phyloP scores from a whole-genome alignment of 2,888 invertebrate species.

The Ochropleura leucogaster region DNA sequence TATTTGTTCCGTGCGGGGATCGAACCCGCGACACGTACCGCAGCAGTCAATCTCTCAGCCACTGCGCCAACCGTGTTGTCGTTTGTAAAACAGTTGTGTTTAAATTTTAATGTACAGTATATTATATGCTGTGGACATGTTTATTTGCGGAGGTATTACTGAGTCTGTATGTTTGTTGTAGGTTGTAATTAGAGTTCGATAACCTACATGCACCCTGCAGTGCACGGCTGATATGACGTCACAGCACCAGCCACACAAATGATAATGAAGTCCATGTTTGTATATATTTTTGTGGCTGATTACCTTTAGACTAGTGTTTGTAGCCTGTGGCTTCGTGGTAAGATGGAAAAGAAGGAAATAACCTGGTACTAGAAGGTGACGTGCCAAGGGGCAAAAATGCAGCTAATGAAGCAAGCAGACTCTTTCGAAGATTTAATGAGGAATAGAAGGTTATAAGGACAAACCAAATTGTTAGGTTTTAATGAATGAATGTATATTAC shows the following conservation, averaged over 20 bases:
- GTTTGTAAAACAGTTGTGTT: too few relatives aligned
- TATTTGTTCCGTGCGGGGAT: too few relatives aligned
- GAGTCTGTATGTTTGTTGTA: constrained; percentile 24
- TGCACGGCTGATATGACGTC: constrained; percentile 25
- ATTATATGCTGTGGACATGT: neutral
- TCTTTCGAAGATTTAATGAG: too few relatives aligned
- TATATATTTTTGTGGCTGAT: constrained; percentile 3
- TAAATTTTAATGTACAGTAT: too few relatives aligned
- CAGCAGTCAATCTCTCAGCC: too few relatives aligned
- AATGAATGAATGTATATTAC: too few relatives aligned
- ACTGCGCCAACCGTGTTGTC: too few relatives aligned
- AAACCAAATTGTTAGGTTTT: too few relatives aligned
- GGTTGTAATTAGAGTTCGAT: constrained; percentile 36
- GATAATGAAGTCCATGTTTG: constrained; percentile 13
- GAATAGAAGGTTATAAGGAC: too few relatives aligned
- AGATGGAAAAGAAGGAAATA: neutral
- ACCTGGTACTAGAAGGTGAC: neutral
- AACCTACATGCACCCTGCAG: constrained; percentile 19
- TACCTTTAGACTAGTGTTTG: constrained; percentile 1
- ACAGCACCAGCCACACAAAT: constrained; percentile 10
- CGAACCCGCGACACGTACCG: too few relatives aligned
- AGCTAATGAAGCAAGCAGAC: too few relatives aligned
- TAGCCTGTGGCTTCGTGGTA: neutral
- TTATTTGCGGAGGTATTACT: constrained; percentile 16
- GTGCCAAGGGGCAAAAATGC: too few relatives aligned